Base-by-base conservation (phyloP, 2,888 invertebrate species). In the Hipparchia sbordonii region DNA sequence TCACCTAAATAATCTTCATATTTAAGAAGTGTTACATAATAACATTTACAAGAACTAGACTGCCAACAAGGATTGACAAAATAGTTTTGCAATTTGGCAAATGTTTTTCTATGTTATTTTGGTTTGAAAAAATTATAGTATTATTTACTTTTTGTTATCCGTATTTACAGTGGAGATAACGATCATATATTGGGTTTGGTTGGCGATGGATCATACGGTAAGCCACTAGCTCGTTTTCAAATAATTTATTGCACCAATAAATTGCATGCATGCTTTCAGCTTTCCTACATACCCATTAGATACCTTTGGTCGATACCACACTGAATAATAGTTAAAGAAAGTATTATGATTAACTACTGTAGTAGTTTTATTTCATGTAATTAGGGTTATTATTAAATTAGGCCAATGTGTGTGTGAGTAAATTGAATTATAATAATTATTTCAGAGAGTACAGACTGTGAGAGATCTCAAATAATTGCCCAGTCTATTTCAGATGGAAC, bases 401-500 rank as follows among this genome's bases (percentile, higher is more conserved):
- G 68, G 60, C 59, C 65, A 66, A 70, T 39, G 48, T 66, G 59
- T 39, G 51, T 62, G 72, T 61, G 54, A 74, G 72, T 77, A 80
- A 82, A 81, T 82, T 81, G 46, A 80, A 80, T 82, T 82, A 81
- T 74, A 71, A 65, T 62, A 48, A 62, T 68, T 74, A 63, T 82
- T 91, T 79, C 88, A 92, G 93, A 87, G 69, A 88, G 88, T 79
- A 80, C 81, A 74, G 89, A 91, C 72, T 78, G 79, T 77, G 94
- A 94, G 59, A 95, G 94, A 76, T 90, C 94, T 69, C 94, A 94
- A 77, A 87, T 95, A 79, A 93, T 94, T n/a, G 87, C 95, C 67
- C 95, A 95, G 81, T 90, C 94, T 10, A 90, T 94, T 79, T 85
- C 95, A 79, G 95, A 95, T 79, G 88, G 93, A n/a, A 94, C 94